These are phyloP conservation scores for Leptinotarsa defecta DNA, from an alignment of 1,140 invertebrate genomes.

Conservation along the genomic window DNA sequence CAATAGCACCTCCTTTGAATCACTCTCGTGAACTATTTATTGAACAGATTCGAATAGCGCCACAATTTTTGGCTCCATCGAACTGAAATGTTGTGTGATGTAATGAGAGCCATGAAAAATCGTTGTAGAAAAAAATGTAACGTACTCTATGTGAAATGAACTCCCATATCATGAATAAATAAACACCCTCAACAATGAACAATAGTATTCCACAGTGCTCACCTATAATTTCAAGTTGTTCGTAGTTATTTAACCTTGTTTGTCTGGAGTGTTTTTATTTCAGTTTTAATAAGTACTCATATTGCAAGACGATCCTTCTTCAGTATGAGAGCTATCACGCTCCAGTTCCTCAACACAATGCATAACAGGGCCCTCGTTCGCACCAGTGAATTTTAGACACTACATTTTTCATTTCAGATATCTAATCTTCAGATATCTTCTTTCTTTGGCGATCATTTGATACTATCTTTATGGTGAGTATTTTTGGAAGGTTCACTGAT, in stretches of 20 bases:
- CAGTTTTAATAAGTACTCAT: slow-evolving; percentile 15
- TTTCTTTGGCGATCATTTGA: slow-evolving; percentile 1
- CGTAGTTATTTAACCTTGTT: slow-evolving; percentile 13
- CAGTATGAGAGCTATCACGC: slow-evolving; percentile 10
- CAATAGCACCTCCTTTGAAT: too few species aligned
- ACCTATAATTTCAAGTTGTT: neutral
- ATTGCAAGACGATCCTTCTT: slow-evolving; percentile 7
- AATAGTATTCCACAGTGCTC: neutral
- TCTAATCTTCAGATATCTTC: slow-evolving; percentile 15
- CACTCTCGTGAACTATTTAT: too few species aligned
- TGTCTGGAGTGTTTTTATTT: slow-evolving; percentile 1
- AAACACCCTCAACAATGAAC: slow-evolving; percentile 5
- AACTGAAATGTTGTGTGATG: too few species aligned
- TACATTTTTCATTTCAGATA: slow-evolving; percentile 18
- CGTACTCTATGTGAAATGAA: too few species aligned
- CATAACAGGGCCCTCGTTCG: slow-evolving; percentile 17
- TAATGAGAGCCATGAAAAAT: too few species aligned
- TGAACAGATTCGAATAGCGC: too few species aligned
- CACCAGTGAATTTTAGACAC: slow-evolving; percentile 21
- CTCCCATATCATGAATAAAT: neutral
- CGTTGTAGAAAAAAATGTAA: too few species aligned
- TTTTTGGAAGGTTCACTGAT: slow-evolving; percentile 2
- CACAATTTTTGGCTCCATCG: too few species aligned
- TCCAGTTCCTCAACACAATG: slow-evolving; percentile 23
- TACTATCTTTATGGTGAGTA: neutral